Evolutionary conservation across 2,113 vertebrate species (phyloP), one percentile per base, ranked within the genome.

Genomic region (Indicator maculatus): DNA sequence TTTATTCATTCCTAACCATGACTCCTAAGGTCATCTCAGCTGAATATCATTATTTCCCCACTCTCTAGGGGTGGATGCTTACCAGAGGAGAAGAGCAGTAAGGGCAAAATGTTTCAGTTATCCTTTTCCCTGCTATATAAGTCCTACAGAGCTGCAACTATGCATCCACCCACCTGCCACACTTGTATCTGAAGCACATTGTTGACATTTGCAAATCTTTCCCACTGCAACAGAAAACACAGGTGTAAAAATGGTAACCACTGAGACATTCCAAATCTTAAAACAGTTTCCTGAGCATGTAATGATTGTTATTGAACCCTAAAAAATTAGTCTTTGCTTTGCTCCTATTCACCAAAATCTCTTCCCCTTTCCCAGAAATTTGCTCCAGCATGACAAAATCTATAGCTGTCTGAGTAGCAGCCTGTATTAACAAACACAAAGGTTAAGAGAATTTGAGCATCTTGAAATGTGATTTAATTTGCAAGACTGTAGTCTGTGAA

Each of bases 381-480:
- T 70, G 19, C 28, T 81, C 33, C 5, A 14, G 61, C 38, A 26
- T 77, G 83, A 83, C 8, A 81, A 84, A 83, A 84, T 47, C 23
- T 67, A 76, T 88, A 21, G 2, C 75, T 86, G 94, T 95, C 86
- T 79, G 47, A 88, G 72, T 86, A 93, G 76, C 59, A 55, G 59
- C 61, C 65, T 71, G 18, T 89, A 93, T 94, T 94, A 95, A 84
- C 69, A 95, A 94, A 94, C 72, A 95, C 28, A 93, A 91, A 95
- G 39, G 66, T 91, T 96, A 95, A 96, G 96, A 69, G 72, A 94
- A 94, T 93, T 93, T 90, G 75, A 96, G 56, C 69, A 79, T 96
- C 88, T 74, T 93, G 90, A 96, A 96, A 96, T 94, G 86, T 79
- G 93, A 88, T 95, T 97, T 97, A 96, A 96, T 96, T 97, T 89